Evolutionary conservation across 1,140 invertebrate species (phyloP).

Genomic region (Brachionus manjavacas): DNA sequence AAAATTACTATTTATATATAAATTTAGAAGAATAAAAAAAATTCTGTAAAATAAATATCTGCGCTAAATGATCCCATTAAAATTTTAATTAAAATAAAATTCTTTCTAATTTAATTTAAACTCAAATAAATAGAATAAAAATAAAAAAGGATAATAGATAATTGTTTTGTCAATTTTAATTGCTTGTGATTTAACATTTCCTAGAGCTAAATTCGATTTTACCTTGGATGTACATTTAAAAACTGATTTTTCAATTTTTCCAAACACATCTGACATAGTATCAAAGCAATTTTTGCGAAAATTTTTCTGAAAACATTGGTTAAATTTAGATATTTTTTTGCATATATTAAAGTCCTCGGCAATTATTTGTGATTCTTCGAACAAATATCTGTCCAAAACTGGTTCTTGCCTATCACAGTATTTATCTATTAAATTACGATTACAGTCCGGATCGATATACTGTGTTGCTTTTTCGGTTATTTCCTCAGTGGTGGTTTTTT

Average conservation of each 20-base stretch:
- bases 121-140: background rate
- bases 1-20: too few relatives aligned
- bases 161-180: background rate
- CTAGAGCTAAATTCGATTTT: background rate
- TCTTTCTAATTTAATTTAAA: background rate
- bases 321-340: conserved; percentile 19
- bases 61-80: background rate
- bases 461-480: background rate
- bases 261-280: background rate
- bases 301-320: background rate
- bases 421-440: conserved; percentile 19
- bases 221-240: background rate
- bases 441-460: conserved; percentile 15
- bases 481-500: background rate
- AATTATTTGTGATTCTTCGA: background rate
- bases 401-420: conserved; percentile 15
- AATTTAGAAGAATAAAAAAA: too few relatives aligned
- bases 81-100: too few relatives aligned
- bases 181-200: background rate
- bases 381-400: background rate
- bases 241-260: background rate
- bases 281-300: background rate
- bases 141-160: background rate
- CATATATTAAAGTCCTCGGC: conserved; percentile 4
- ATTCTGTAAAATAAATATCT: background rate